A percentile compares a stretch with the other conserved stretches of the same genome.
phyloP scores from a whole-genome alignment of 1,140 invertebrate genomes.

The Lordiphosa stackelbergi region DNA sequence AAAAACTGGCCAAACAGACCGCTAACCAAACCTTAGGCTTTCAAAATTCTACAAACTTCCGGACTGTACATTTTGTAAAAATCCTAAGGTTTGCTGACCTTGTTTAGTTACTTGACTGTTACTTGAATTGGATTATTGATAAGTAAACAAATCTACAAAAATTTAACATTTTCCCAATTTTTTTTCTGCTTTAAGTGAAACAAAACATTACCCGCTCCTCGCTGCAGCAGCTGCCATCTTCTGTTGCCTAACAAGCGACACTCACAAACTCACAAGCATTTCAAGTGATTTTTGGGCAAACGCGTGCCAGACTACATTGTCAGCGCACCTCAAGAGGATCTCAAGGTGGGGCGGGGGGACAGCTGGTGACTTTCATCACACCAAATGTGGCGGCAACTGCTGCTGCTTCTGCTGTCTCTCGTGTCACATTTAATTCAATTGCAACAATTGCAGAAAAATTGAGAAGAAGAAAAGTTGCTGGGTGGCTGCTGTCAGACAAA shows the following conservation, averaged over 20 bases:
- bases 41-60: no score
- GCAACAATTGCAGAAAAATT: constrained; percentile 54
- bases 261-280: constrained; percentile 12
- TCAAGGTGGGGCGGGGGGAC: background rate
- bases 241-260: constrained; percentile 31
- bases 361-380: background rate
- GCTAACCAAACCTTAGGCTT: no score
- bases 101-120: no score
- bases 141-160: no score
- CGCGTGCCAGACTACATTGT: constrained; percentile 9
- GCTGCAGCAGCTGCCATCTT: constrained; percentile 19
- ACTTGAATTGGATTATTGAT: no score
- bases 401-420: constrained; percentile 9
- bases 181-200: no score
- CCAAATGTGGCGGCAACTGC: constrained; percentile 7
- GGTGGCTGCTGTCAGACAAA: constrained; percentile 44
- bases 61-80: no score
- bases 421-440: constrained; percentile 67
- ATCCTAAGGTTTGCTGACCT: no score
- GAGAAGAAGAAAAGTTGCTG: constrained; percentile 25
- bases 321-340: constrained; percentile 1
- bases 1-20: no score
- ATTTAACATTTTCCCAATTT: no score
- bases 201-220: background rate
- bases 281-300: constrained; percentile 29